Evolutionary conservation across 2,113 vertebrate species (phyloP), one percentile per base, ranked within the genome.

Genomic region (Pseudorhombus dupliciocellatus): DNA sequence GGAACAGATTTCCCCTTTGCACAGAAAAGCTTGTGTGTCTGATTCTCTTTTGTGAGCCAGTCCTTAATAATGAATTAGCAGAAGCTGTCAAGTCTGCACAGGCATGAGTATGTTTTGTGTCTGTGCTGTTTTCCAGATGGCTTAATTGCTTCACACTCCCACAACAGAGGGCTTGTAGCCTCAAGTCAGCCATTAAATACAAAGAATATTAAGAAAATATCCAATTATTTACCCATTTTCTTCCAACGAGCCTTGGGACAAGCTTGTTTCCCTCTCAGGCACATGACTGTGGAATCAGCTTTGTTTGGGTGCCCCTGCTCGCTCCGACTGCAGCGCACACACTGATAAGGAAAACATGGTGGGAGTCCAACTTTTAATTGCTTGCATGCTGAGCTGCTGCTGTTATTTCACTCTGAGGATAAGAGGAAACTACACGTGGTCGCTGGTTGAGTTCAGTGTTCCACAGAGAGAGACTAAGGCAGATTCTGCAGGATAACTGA

Each of bases 151-250:
- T 66, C 56, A 44, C 62, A 66, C 75, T 4, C n/a, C 67, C 70
- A 84, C 70, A 78, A 75, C 74, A 73, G 66, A 71, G 75, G 44
- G 76, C 57, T 88, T 77, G 75, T 11, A 66, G 73, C 75, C 64
- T 63, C n/a, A 26, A 87, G 70, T 77, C 70, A 79, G 48, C 42
- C 48, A 44, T 75, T 82, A 79, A 81, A 79, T 59, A 73, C 79
- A 83, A 73, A 79, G 70, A 75, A 72, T 76, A 77, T 81, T 70
- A 70, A 6, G 64, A 16, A 61, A 70, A 75, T 51, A 60, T 37
- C 40, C 51, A 83, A 66, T 84, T 80, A 81, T 81, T 75, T 71
- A 56, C 34, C 22, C 40, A 5, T 84, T 87, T 76, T 54, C 62
- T 55, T 79, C 40, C 74, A 62, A 4, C 51, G 12, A 57, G 80